Evolutionary conservation across 2,113 vertebrate genomes (phyloP), one percentile per base, ranked within the genome.

Genomic region (Dromiciops gliroides): DNA sequence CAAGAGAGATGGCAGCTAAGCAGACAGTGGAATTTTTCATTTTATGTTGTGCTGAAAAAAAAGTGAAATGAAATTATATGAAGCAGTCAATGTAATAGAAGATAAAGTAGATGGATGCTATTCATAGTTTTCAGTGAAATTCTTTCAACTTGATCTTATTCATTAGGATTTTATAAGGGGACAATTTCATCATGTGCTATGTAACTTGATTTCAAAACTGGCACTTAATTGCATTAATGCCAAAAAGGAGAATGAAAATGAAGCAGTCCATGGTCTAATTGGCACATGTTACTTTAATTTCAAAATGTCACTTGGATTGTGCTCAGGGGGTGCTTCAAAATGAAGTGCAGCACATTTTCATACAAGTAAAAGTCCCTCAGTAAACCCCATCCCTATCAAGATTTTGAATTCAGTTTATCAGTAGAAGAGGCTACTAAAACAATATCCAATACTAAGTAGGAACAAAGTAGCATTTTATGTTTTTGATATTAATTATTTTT

Each of bases 31-130:
- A 97, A 98, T 98, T 98, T 97, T 98, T 97, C 98, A 98, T 98
- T 98, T 98, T 98, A 98, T 98, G 97, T 96, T 96, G 96, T 97
- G 97, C 95, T 97, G 96, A 97, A 98, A 98, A 51, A 96, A 96
- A 96, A 97, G 51, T 98, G 97, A 98, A 98, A 98, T 98, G 95
- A 98, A 98, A 98, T 99, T 98, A 98, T 98, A 98, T 97, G 95
- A 98, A 97, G 95, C 97, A 98, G 98, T 98, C 97, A 97, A 3
- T 97, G 95, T 98, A 98, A 97, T 98, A 93, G 98, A 96, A 98
- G 97, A 98, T 98, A 98, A 98, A 98, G 93, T 95, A 96, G 97
- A 98, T 98, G 97, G 96, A 97, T 97, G 50, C 93, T 96, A 91
- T 96, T 97, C 97, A 96, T 98, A 98, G 98, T 97, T 98, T 98